Percentiles rank a stretch among this genome's conserved stretches.
Evolutionary conservation across 2,113 vertebrate genomes (phyloP).

Genomic region (Eulemur rufifrons): DNA sequence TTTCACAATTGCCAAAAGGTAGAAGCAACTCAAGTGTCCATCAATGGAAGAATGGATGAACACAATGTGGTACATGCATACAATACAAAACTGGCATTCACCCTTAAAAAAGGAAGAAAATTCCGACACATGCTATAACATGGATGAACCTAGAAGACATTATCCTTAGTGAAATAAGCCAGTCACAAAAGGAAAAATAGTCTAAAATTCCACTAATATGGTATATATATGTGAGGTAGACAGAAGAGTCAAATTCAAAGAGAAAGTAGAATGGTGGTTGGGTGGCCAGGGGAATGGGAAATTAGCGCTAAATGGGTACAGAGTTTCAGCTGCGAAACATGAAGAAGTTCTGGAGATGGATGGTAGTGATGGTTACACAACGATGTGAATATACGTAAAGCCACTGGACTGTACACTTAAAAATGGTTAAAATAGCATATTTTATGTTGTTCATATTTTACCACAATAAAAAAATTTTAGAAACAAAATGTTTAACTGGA

Average conservation of each 20-base stretch:
- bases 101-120: background rate
- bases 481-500: background rate
- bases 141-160: background rate
- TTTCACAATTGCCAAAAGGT: background rate
- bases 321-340: background rate
- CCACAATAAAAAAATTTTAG: background rate
- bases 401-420: background rate
- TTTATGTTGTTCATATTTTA: background rate
- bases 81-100: background rate
- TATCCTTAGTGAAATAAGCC: background rate
- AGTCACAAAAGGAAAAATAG: background rate
- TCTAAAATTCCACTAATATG: background rate
- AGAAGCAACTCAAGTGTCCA: background rate
- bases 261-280: background rate
- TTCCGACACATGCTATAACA: background rate
- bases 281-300: background rate
- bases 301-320: background rate
- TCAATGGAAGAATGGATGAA: background rate
- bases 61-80: background rate
- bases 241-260: background rate
- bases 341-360: background rate
- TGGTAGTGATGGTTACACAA: background rate
- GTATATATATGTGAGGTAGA: background rate
- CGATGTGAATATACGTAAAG: background rate
- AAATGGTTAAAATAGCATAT: background rate